Conservation (phyloP, 1,140 invertebrate species). For the Apis dorsata region DNA sequence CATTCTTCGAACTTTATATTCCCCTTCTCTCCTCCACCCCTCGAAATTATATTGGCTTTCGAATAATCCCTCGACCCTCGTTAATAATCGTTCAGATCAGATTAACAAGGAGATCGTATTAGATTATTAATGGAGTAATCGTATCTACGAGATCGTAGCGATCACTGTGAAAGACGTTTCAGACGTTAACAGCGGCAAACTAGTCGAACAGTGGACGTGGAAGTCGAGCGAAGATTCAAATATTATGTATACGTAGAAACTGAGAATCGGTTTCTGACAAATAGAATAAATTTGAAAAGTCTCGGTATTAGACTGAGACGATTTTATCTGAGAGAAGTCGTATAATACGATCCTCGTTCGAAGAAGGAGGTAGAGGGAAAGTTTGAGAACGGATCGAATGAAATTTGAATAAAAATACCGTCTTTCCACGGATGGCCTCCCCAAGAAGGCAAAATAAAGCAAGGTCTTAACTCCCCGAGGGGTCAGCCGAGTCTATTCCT, state of each 20-base stretch:
- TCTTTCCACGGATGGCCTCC: constrained; percentile 36
- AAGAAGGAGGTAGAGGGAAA: constrained; percentile 57
- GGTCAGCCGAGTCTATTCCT: constrained; percentile 32
- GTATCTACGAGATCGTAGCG: neutral
- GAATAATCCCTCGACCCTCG: too few relatives aligned
- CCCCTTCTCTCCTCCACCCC: too few relatives aligned
- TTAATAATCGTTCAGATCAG: too few relatives aligned
- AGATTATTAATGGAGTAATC: neutral
- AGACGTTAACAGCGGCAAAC: neutral
- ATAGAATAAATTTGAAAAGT: constrained; percentile 63
- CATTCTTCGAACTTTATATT: neutral
- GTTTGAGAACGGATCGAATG: constrained; percentile 65
- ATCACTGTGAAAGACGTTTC: neutral
- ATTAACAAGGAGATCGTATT: neutral
- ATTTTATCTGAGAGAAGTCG: constrained; percentile 49
- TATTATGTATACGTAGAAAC: constrained; percentile 6
- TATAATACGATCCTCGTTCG: constrained; percentile 65
- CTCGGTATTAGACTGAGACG: constrained; percentile 43
- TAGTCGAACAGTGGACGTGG: neutral
- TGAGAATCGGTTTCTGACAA: constrained; percentile 32
- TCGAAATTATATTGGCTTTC: too few relatives aligned
- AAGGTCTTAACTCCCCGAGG: constrained; percentile 23
- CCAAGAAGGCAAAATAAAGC: constrained; percentile 59
- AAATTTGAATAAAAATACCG: constrained; percentile 71
- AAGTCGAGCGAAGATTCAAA: neutral